phyloP scores from a whole-genome alignment of 2,888 invertebrate species.

The Philonicus albiceps region DNA sequence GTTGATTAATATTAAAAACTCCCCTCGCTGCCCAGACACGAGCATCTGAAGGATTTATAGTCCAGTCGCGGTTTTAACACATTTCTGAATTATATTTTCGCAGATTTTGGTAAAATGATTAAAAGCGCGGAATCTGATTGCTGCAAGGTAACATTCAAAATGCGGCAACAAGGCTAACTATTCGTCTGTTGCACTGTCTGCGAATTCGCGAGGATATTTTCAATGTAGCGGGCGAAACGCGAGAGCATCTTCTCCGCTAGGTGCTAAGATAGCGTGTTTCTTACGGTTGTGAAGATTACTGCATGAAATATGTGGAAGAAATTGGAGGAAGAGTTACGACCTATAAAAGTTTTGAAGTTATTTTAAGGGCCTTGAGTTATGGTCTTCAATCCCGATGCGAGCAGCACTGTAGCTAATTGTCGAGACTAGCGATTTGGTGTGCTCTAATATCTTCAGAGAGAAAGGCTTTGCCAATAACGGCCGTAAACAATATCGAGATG shows the following conservation, averaged over 20 bases:
- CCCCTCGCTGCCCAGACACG: neutral
- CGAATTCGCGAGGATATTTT: conserved; percentile 1
- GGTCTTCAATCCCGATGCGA: neutral
- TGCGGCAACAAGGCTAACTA: neutral
- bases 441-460: neutral
- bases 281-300: neutral
- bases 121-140: conserved; percentile 24
- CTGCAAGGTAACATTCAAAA: neutral
- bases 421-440: neutral
- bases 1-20: conserved; percentile 32
- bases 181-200: neutral
- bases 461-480: neutral
- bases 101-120: conserved; percentile 42
- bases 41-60: conserved; percentile 20
- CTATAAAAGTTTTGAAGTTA: conserved; percentile 38
- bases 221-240: neutral
- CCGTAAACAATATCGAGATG: neutral
- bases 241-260: neutral
- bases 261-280: conserved; percentile 18
- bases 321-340: conserved; percentile 32
- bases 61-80: neutral
- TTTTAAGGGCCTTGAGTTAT: conserved; percentile 36
- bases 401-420: conserved; percentile 6
- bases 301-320: conserved; percentile 35
- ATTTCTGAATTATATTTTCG: conserved; percentile 8